A percentile compares a stretch with the other conserved stretches of the same genome.
Evolutionary conservation across 2,888 invertebrate genomes (phyloP).

Genomic region (Dorcus hopei): DNA sequence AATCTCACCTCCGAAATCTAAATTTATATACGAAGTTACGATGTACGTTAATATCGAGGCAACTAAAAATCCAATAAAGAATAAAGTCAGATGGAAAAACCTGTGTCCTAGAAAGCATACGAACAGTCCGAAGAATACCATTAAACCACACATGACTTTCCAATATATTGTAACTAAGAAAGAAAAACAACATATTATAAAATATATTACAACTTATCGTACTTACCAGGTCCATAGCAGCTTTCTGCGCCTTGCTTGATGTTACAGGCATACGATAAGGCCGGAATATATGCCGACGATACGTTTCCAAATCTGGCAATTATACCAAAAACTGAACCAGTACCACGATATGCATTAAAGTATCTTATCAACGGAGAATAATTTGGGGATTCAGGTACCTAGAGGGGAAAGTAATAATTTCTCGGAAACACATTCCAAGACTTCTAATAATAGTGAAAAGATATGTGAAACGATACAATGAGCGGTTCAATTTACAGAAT

Average conservation of each 20-base stretch:
- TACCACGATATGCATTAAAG: conserved; percentile 60
- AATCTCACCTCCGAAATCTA: conserved; percentile 21
- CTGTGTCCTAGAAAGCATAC: conserved; percentile 63
- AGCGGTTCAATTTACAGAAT: too few species aligned
- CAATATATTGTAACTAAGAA: conserved; percentile 51
- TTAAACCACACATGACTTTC: conserved; percentile 52
- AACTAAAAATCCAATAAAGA: conserved; percentile 58
- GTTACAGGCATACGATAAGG: conserved; percentile 64
- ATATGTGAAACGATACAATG: too few species aligned
- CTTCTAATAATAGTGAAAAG: too few species aligned
- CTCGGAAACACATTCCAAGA: too few species aligned
- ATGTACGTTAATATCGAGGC: conserved; percentile 38
- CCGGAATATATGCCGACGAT: conserved; percentile 66
- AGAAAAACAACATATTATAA: conserved; percentile 1
- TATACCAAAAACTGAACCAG: conserved; percentile 59
- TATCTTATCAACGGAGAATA: conserved; percentile 47
- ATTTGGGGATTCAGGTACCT: conserved; percentile 4
- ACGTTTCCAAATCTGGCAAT: conserved; percentile 50
- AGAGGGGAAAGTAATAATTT: neutral
- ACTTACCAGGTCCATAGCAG: conserved; percentile 58
- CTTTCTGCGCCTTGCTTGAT: conserved; percentile 47
- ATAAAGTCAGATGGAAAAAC: conserved; percentile 57
- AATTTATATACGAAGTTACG: conserved; percentile 13
- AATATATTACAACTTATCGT: conserved; percentile 10
- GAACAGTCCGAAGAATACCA: conserved; percentile 61